phyloP scores from a whole-genome alignment of 2,797 vertebrate genomes.

The Antennarius maculatus region DNA sequence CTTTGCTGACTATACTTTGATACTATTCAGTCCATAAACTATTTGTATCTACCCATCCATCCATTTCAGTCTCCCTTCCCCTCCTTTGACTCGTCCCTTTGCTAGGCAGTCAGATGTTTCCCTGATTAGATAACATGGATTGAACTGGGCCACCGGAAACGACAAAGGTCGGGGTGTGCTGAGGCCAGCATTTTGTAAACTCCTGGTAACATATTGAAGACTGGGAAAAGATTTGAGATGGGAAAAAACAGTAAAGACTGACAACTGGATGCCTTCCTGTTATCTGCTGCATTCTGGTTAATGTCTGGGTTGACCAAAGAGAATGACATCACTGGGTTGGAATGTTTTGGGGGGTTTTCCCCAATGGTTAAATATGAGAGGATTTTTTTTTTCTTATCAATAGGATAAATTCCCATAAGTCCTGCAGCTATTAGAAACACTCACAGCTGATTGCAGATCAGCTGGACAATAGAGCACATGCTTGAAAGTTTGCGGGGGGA shows the following conservation, averaged over 20 bases:
- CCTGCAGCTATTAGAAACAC: too few relatives aligned
- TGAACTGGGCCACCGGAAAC: slow-evolving; percentile 70
- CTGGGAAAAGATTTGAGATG: slow-evolving; percentile 21
- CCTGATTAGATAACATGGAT: slow-evolving; percentile 77
- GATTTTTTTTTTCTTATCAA: too few relatives aligned
- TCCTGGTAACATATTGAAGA: slow-evolving; percentile 79
- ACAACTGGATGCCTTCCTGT: slow-evolving; percentile 45
- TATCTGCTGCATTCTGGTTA: slow-evolving; percentile 32
- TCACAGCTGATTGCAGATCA: too few relatives aligned
- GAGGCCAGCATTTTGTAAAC: slow-evolving; percentile 71
- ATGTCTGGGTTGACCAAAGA: slow-evolving; percentile 27
- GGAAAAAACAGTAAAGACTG: slow-evolving; percentile 28
- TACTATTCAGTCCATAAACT: too few relatives aligned
- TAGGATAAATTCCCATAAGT: too few relatives aligned
- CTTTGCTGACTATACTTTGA: too few relatives aligned
- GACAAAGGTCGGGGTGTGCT: slow-evolving; percentile 80
- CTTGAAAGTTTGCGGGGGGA: background rate
- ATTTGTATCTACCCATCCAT: slow-evolving; percentile 5
- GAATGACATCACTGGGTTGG: slow-evolving; percentile 22
- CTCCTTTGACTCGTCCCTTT: slow-evolving; percentile 22
- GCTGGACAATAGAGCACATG: too few relatives aligned
- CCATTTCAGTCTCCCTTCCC: slow-evolving; percentile 9
- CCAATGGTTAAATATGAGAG: slow-evolving; percentile 17
- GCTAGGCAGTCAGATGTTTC: slow-evolving; percentile 57
- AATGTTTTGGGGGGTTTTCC: background rate